A percentile compares a stretch with the other conserved stretches of the same genome.
These are phyloP conservation scores for Limnodromus scolopaceus DNA, from an alignment of 2,797 vertebrate genomes.

Conservation along the genomic window DNA sequence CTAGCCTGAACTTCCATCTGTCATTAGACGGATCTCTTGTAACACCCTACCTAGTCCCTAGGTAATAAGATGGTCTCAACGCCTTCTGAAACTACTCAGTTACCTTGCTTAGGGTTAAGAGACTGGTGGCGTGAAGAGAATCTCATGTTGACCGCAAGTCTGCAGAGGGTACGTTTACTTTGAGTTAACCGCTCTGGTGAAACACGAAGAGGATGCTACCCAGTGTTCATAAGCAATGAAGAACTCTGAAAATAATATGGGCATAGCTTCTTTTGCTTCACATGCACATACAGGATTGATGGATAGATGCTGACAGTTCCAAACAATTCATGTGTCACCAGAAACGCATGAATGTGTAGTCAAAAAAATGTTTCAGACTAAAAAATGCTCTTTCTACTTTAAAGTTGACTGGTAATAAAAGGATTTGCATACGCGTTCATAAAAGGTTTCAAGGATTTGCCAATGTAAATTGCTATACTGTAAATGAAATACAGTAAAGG, in stretches of 20 bases:
- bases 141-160: accelerated
- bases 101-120: not conserved
- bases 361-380: not conserved
- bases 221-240: not conserved
- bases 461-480: not conserved
- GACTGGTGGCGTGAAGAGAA: not conserved
- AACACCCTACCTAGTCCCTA: accelerated
- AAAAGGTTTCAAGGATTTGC: not conserved
- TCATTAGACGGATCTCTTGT: not conserved
- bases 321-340: not conserved
- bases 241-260: not conserved
- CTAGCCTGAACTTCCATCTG: not conserved
- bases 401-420: not conserved
- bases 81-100: not conserved
- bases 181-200: not conserved
- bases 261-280: not conserved
- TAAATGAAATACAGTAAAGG: not conserved
- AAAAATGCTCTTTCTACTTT: not conserved
- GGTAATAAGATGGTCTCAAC: not conserved
- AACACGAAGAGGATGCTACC: not conserved
- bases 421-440: not conserved
- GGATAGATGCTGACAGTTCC: not conserved
- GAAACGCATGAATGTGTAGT: not conserved
- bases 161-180: accelerated
- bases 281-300: accelerated